Conservation (phyloP, 2,888 invertebrate species). For the Keiferia lycopersicella region DNA sequence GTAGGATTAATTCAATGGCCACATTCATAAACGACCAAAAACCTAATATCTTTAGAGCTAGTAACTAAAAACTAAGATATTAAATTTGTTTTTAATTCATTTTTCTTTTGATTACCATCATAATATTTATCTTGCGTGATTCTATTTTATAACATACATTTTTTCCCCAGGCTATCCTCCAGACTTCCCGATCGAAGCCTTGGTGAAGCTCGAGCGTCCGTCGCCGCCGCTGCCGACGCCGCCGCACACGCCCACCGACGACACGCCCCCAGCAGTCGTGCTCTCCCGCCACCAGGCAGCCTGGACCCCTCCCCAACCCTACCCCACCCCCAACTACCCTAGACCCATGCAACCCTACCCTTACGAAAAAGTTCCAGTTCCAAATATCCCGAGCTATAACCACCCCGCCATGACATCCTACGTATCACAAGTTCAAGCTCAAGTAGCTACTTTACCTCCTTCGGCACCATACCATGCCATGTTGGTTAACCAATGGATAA, state of each 20-base stretch:
- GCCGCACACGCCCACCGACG: slow-evolving; percentile 87
- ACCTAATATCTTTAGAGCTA: too few species aligned
- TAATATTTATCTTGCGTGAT: not conserved
- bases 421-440: slow-evolving; percentile 58
- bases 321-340: slow-evolving; percentile 64
- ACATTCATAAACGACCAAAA: too few species aligned
- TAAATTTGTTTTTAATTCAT: too few species aligned
- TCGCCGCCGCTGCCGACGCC: slow-evolving; percentile 86
- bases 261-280: slow-evolving; percentile 76
- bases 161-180: slow-evolving; percentile 78
- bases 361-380: slow-evolving; percentile 67
- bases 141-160: not conserved
- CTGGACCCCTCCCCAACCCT: slow-evolving; percentile 62
- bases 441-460: slow-evolving; percentile 71
- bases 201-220: slow-evolving; percentile 82
- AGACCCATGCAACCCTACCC: slow-evolving; percentile 61
- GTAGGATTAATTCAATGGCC: too few species aligned
- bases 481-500: slow-evolving; percentile 88
- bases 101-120: not conserved
- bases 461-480: slow-evolving; percentile 81
- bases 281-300: slow-evolving; percentile 66
- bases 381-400: slow-evolving; percentile 54
- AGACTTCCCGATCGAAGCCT: slow-evolving; percentile 80
- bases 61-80: too few species aligned
- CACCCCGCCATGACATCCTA: slow-evolving; percentile 71